Conservation (phyloP, 2,888 invertebrate genomes). For the Drosophila kanekoi region DNA sequence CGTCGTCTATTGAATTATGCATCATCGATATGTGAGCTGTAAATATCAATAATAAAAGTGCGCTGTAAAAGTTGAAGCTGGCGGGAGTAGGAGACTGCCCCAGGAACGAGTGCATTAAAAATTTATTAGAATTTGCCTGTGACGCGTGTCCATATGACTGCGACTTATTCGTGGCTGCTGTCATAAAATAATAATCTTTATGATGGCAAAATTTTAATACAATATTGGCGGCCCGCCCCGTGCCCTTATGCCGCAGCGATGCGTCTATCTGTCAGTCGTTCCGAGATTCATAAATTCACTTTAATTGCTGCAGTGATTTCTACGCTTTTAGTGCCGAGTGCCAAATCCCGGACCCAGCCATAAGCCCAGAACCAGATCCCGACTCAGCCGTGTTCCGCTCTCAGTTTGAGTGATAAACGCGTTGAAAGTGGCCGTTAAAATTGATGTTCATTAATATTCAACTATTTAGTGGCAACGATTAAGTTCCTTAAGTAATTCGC, state of each 20-base stretch:
- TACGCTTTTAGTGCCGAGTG: conserved; percentile 52
- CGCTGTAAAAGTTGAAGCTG: conserved; percentile 56
- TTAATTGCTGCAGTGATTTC: conserved; percentile 81
- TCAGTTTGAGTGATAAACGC: conserved; percentile 59
- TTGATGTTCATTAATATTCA: conserved; percentile 76
- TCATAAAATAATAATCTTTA: conserved; percentile 84
- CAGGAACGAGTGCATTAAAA: conserved; percentile 76
- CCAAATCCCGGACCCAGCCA: background rate
- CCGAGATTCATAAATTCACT: conserved; percentile 75
- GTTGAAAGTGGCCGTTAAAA: conserved; percentile 68
- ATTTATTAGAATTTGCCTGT: conserved; percentile 82
- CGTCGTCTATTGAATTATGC: conserved; percentile 71
- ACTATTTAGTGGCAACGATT: conserved; percentile 66
- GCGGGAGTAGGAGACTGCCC: background rate
- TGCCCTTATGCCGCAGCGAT: conserved; percentile 46
- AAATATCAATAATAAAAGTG: conserved; percentile 81
- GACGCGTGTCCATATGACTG: conserved; percentile 70
- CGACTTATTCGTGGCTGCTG: conserved; percentile 49
- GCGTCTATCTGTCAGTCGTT: conserved; percentile 68
- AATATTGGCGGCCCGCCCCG: conserved; percentile 59
- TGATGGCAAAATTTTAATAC: conserved; percentile 78
- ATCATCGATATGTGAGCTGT: conserved; percentile 73
- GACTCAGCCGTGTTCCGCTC: conserved; percentile 54
- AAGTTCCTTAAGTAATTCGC: conserved; percentile 20
- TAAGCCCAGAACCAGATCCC: conserved; percentile 20